A percentile compares a stretch with the other conserved stretches of the same genome.
Conservation (phyloP, 2,797 vertebrate genomes). For the Fringilla coelebs region DNA sequence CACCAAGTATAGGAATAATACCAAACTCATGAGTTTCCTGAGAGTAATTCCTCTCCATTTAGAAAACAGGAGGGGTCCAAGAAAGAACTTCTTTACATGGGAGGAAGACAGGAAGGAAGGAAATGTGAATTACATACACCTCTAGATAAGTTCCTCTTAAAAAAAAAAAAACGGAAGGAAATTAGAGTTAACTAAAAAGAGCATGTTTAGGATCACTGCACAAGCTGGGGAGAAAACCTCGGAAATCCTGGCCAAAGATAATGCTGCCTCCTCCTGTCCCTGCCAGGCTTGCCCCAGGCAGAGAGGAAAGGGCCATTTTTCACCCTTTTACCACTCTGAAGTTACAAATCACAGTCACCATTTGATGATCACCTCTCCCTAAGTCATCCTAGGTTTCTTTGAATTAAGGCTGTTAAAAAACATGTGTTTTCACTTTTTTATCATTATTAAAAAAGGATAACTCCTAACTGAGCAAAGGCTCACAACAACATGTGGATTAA, state of each 20-base stretch:
- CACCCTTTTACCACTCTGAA: neutral
- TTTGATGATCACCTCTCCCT: neutral
- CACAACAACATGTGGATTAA: slow-evolving; percentile 55
- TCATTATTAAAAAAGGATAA: slow-evolving; percentile 16
- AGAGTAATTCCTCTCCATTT: neutral
- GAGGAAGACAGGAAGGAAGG: slow-evolving; percentile 50
- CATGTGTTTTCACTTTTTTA: slow-evolving; percentile 12
- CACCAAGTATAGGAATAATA: neutral
- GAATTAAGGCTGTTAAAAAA: neutral
- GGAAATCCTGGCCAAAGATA: neutral
- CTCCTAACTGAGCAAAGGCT: slow-evolving; percentile 18
- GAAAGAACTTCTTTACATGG: slow-evolving; percentile 14
- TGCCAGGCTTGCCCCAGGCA: neutral
- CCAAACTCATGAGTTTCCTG: slow-evolving; percentile 3
- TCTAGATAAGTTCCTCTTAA: neutral
- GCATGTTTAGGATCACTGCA: neutral
- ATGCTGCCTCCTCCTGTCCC: neutral
- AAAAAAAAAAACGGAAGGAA: slow-evolving; percentile 42
- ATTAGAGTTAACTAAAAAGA: slow-evolving; percentile 26
- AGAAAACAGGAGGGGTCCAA: slow-evolving; percentile 20
- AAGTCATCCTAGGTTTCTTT: neutral
- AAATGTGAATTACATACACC: slow-evolving; percentile 45
- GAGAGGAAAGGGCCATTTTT: neutral
- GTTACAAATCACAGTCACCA: neutral
- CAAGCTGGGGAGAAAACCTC: neutral